A percentile compares a stretch with the other conserved stretches of the same genome.
Conservation (phyloP, 1,140 invertebrate genomes). For the Aricia agestis region DNA sequence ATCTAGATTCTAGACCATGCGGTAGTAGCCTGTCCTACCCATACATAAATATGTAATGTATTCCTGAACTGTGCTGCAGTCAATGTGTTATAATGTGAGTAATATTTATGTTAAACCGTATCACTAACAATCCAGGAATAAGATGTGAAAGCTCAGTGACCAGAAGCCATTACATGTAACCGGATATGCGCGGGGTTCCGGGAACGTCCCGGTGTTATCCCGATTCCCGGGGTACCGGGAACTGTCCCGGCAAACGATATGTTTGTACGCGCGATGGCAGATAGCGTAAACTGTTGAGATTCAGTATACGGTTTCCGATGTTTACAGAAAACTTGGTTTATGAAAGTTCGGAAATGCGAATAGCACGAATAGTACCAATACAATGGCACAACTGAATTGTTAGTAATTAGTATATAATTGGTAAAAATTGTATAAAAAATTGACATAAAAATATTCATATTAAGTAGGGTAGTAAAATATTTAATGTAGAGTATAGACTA, state of each 20-base stretch:
- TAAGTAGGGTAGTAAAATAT: too few relatives aligned
- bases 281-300: neutral
- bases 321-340: neutral
- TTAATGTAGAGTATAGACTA: too few relatives aligned
- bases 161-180: neutral
- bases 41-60: too few relatives aligned
- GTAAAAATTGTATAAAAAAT: too few relatives aligned
- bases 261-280: neutral
- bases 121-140: neutral
- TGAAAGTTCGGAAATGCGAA: neutral
- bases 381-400: too few relatives aligned
- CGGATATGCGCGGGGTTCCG: neutral
- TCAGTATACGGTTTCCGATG: neutral
- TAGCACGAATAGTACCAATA: too few relatives aligned
- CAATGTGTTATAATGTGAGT: too few relatives aligned
- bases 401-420: too few relatives aligned
- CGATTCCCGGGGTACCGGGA: neutral
- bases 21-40: too few relatives aligned
- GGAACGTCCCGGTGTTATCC: neutral
- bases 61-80: too few relatives aligned
- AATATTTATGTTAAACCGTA: neutral
- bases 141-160: neutral
- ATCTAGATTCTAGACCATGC: too few relatives aligned
- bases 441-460: too few relatives aligned
- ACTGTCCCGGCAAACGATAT: neutral